Evolutionary conservation across 2,113 vertebrate species (phyloP), one percentile per base, ranked within the genome.

Genomic region (Mirounga angustirostris): DNA sequence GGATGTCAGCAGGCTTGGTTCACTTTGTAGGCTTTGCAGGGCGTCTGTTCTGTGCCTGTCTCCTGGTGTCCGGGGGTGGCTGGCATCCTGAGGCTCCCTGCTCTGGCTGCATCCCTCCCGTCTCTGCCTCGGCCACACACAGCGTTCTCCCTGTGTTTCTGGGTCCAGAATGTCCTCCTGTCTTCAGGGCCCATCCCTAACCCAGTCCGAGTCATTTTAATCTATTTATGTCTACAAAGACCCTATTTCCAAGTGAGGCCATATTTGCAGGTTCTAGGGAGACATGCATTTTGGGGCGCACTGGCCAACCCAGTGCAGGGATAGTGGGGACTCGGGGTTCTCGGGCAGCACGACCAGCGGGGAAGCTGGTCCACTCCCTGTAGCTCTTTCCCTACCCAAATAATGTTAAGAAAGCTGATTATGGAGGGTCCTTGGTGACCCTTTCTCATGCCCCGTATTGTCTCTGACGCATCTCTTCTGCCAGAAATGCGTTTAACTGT

Each of bases 41-140:
- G 12, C 4, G 6, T 12, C 40, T 2, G 0, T 12, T 24, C 21
- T 1, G 2, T 26, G 81, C 33, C 58, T 21, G 43, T 24, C 54
- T 26, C 13, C 12, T 1, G 4, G 43, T n/a, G 18, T 19, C 71
- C 46, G 46, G 6, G 11, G 12, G 46, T 11, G 33, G 46, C 30
- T 3, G 0, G 43, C 36, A 8, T 19, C 52, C 59, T 46, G 61
- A 0, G 1, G 15, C 15, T 46, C 61, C 22, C 50, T 16, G 33
- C 19, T 52, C 13, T 59, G 15, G 46, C 18, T 28, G 7, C 28
- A 0, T 21, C 6, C 4, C 28, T 74, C 46, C 19, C 0, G 1
- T 11, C 83, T 85, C 54, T 40, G 46, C 33, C n/a, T 54, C 40
- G 1, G 4, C 58, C 33, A 4, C 30, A 58, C 13, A 4, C 26